Evolutionary conservation across 2,113 vertebrate species (phyloP).

Genomic region (Leptodactylus fuscus): DNA sequence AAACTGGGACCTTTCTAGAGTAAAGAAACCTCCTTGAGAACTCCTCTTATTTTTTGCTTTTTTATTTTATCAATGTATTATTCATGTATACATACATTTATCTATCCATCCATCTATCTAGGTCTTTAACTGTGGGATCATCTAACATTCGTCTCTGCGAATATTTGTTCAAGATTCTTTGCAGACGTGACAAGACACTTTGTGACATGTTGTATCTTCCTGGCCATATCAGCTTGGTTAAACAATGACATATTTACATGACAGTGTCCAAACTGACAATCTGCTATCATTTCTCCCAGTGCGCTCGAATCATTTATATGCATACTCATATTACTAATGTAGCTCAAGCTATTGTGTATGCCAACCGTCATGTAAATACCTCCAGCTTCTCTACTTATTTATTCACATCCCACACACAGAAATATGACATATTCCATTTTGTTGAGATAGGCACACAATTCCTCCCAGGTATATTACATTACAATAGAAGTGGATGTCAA

Average conservation of each 20-base stretch:
- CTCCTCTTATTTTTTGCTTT: too few species aligned
- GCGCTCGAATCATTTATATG: constrained; percentile 49
- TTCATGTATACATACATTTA: too few species aligned
- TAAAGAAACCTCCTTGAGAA: too few species aligned
- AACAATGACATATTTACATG: constrained; percentile 57
- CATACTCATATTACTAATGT: constrained; percentile 40
- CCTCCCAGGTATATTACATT: constrained; percentile 39
- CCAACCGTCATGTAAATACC: constrained; percentile 51
- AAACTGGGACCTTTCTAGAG: too few species aligned
- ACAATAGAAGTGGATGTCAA: constrained; percentile 16
- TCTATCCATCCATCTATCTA: neutral
- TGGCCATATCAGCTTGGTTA: constrained; percentile 44
- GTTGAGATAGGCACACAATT: constrained; percentile 17
- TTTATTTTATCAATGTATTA: too few species aligned
- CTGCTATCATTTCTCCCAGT: constrained; percentile 26
- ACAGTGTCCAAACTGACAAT: constrained; percentile 58
- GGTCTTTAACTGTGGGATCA: neutral
- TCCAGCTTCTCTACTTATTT: constrained; percentile 38
- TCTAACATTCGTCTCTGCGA: neutral
- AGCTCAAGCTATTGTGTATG: constrained; percentile 34
- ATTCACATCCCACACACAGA: constrained; percentile 43
- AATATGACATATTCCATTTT: constrained; percentile 49
- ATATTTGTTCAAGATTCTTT: neutral
- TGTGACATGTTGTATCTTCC: constrained; percentile 51
- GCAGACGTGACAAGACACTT: constrained; percentile 25